phyloP scores from a whole-genome alignment of 1,140 invertebrate genomes.

The Drosophila guanche region DNA sequence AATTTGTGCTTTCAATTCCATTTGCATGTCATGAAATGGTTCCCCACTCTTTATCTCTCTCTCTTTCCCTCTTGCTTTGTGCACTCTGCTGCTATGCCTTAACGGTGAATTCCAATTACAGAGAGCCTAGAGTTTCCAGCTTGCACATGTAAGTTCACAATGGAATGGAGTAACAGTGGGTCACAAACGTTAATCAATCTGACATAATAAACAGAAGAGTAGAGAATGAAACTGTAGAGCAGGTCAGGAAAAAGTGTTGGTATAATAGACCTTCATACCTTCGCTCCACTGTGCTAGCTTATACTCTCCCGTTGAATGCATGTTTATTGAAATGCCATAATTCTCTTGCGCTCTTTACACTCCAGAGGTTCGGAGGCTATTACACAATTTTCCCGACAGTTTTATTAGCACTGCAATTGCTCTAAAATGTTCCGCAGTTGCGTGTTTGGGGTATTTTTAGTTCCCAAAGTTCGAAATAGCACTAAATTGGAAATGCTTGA shows the following conservation, averaged over 20 bases:
- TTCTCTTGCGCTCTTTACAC: not conserved
- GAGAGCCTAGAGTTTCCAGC: constrained; percentile 9
- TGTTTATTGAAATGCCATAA: constrained; percentile 12
- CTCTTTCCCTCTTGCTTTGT: not conserved
- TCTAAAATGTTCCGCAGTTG: constrained; percentile 3
- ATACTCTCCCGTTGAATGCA: no score
- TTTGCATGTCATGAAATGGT: constrained; percentile 36
- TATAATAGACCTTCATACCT: no score
- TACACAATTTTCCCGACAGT: constrained; percentile 1
- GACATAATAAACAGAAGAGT: no score
- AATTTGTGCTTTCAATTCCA: constrained; percentile 18
- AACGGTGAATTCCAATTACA: constrained; percentile 36
- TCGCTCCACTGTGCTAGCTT: no score
- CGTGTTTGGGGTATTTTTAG: constrained; percentile 36
- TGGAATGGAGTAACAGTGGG: not conserved
- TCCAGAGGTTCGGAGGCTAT: not conserved
- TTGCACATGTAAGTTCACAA: constrained; percentile 30
- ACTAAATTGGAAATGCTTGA: constrained; percentile 28
- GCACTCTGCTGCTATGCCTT: not conserved
- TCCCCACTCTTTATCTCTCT: not conserved
- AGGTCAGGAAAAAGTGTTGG: no score
- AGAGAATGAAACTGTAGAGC: no score
- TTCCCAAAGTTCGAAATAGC: constrained; percentile 36
- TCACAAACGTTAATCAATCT: no score
- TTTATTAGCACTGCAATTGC: constrained; percentile 21